Evolutionary conservation across 1,140 invertebrate genomes (phyloP).

Genomic region (Heliothis subflexa): DNA sequence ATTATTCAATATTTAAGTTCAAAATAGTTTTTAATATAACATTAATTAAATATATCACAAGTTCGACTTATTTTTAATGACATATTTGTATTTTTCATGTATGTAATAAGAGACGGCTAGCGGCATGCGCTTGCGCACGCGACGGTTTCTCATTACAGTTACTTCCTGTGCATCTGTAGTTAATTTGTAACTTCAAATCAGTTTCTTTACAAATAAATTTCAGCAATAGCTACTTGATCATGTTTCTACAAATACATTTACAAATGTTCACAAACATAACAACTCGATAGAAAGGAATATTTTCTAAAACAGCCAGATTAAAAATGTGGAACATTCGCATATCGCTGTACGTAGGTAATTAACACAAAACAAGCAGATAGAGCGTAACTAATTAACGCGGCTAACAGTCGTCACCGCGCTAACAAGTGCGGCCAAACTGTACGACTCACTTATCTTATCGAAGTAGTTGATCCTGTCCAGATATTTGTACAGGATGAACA

Average conservation of each 20-base stretch:
- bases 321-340: no score
- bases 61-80: no score
- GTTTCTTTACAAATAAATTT: not conserved
- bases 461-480: conserved; percentile 93
- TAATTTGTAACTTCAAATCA: not conserved
- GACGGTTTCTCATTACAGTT: not conserved
- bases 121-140: not conserved
- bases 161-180: conserved; percentile 1
- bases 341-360: no score
- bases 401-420: not conserved
- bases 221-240: no score
- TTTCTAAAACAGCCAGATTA: no score
- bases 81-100: no score
- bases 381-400: not conserved
- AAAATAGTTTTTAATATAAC: no score
- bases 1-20: no score
- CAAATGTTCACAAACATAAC: no score
- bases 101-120: not conserved
- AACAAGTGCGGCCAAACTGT: not conserved
- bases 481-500: conserved; percentile 94
- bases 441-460: conserved; percentile 92
- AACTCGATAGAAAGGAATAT: no score
- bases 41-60: not conserved
- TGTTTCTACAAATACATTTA: no score
- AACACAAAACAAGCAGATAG: not conserved